These are phyloP conservation scores for Xanthia icteritia DNA, from an alignment of 2,888 invertebrate species.

Conservation along the genomic window DNA sequence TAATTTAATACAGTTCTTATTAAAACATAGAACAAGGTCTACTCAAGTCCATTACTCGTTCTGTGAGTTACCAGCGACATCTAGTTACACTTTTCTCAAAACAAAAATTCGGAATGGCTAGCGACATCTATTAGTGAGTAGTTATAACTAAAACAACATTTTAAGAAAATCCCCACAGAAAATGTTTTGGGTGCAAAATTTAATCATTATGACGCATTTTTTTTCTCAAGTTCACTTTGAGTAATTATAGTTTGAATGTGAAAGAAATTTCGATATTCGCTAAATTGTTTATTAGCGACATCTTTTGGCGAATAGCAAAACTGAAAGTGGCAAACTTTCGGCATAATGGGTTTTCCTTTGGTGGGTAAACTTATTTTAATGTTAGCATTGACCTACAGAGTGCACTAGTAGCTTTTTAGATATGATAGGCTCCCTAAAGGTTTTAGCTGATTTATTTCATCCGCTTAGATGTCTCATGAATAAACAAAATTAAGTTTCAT, in stretches of 20 bases:
- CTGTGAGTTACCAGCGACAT: conserved; percentile 40
- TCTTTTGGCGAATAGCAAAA: conserved; percentile 71
- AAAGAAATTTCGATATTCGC: not conserved
- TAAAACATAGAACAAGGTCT: not conserved
- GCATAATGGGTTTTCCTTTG: not conserved
- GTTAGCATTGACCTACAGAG: conserved; percentile 59
- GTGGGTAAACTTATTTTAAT: conserved; percentile 27
- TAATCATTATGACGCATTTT: not conserved
- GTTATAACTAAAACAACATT: conserved; percentile 11
- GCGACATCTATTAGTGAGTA: conserved; percentile 75
- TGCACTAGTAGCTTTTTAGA: conserved; percentile 30
- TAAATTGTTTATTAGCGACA: conserved; percentile 62
- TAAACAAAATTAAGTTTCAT: not conserved
- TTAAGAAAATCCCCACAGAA: not conserved
- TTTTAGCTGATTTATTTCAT: not conserved
- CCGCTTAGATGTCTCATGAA: no score
- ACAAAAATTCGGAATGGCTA: not conserved
- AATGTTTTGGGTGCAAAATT: not conserved
- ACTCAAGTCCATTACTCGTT: not conserved
- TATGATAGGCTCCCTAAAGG: not conserved
- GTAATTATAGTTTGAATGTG: not conserved
- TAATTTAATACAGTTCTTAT: not conserved
- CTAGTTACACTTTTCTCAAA: conserved; percentile 16
- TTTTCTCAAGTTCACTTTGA: accelerated
- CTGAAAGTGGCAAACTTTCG: conserved; percentile 34